Evolutionary conservation across 2,888 invertebrate genomes (phyloP), one percentile per base, ranked within the genome.

Genomic region (Drosophila eohydei): DNA sequence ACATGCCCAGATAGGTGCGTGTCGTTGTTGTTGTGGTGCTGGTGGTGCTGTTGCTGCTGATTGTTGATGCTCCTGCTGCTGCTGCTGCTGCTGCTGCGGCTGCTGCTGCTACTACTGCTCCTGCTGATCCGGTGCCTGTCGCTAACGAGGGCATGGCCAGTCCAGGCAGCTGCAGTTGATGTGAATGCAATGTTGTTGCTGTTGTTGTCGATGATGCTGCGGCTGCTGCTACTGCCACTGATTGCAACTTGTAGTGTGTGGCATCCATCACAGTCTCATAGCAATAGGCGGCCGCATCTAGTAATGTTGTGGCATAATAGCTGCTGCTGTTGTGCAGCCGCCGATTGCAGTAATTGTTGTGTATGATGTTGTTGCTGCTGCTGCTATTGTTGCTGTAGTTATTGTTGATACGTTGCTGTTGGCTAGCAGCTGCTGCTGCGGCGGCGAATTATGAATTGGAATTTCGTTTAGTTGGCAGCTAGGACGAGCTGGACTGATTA

Each of bases 401-500:
- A 62, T 12, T 26, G 9, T 9, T 52, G 52, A 34, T 38, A 26
- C 69, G 63, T 38, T 43, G 58, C 41, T 63, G 70, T 60, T 77
- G 81, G 44, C 63, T 75, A 59, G 78, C 74, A 57, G 71, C 80
- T 64, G 70, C 78, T 66, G 83, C 73, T 52, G 74, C 71, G 70
- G 71, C 83, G 74, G 81, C 88, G 89, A 92, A 92, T 93, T 93
- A 93, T 91, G 92, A 93, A 85, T 93, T 93, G 70, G 92, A 93
- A 91, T 92, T 93, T 74, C 92, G 92, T 88, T 92, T 93, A 73
- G 92, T 93, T 93, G 91, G 92, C 90, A 94, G 94, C 95, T 95
- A 95, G 94, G 95, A 95, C 90, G 95, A 95, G 92, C 95, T 95
- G 72, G 95, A 95, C 71, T 95, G 95, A 92, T 95, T 95, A 94